These are phyloP conservation scores for Hyles lineata DNA, from an alignment of 2,888 invertebrate species.

Conservation along the genomic window DNA sequence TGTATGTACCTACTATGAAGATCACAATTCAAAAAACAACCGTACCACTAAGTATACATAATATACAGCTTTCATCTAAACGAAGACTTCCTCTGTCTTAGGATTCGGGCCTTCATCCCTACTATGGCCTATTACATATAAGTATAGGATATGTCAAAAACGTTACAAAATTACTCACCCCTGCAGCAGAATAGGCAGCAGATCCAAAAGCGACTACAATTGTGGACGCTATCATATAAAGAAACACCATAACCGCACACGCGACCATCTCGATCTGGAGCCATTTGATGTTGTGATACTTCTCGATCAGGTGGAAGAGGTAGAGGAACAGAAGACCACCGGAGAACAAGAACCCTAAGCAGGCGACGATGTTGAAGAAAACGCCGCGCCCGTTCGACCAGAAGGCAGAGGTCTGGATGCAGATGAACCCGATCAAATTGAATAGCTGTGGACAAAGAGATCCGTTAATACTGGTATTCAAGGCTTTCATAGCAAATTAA, in stretches of 20 bases:
- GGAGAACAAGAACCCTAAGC: constrained; percentile 92
- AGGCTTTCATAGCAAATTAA: too few relatives aligned
- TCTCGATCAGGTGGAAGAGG: constrained; percentile 93
- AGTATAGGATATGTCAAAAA: too few relatives aligned
- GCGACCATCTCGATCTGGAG: constrained; percentile 92
- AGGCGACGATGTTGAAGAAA: constrained; percentile 91
- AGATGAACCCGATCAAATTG: constrained; percentile 91
- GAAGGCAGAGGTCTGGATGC: constrained; percentile 87
- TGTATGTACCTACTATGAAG: too few relatives aligned
- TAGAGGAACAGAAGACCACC: constrained; percentile 89
- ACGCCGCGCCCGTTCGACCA: constrained; percentile 87
- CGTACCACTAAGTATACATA: too few relatives aligned
- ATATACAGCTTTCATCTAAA: too few relatives aligned
- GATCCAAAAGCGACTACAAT: constrained; percentile 87
- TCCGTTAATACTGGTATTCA: neutral
- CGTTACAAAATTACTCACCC: constrained; percentile 84
- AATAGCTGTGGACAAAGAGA: constrained; percentile 83
- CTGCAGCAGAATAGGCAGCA: constrained; percentile 88
- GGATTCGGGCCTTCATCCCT: too few relatives aligned
- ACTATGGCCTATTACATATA: too few relatives aligned
- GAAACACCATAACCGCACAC: constrained; percentile 87
- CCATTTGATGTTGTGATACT: constrained; percentile 93
- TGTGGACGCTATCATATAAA: constrained; percentile 90
- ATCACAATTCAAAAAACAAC: too few relatives aligned
- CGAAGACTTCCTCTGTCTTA: too few relatives aligned